Evolutionary conservation across 2,797 vertebrate species (phyloP).

Genomic region (Chelmon rostratus): DNA sequence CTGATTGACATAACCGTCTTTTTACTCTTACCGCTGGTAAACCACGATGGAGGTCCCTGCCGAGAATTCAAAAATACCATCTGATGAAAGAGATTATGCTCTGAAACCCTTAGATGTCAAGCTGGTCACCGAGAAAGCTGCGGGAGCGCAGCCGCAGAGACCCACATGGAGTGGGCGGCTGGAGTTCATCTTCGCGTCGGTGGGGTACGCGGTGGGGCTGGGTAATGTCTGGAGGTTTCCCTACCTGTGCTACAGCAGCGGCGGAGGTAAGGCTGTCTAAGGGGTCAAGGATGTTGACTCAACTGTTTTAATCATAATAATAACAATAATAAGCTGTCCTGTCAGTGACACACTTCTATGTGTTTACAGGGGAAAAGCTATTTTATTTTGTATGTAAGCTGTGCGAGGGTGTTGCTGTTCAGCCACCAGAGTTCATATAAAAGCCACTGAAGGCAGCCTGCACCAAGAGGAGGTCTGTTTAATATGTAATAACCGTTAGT

Average conservation of each 20-base stretch:
- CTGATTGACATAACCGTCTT: not conserved
- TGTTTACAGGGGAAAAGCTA: not conserved
- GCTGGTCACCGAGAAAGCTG: not conserved
- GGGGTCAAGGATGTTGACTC: not conserved
- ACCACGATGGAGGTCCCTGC: conserved; percentile 62
- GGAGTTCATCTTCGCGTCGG: conserved; percentile 84
- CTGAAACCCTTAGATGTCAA: conserved; percentile 13
- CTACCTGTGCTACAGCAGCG: conserved; percentile 86
- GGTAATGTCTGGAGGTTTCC: conserved; percentile 88
- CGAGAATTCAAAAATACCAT: conserved; percentile 5
- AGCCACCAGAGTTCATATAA: not conserved
- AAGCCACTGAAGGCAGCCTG: not conserved
- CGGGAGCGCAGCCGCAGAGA: conserved; percentile 51
- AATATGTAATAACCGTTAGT: not conserved
- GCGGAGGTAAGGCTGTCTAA: conserved; percentile 78
- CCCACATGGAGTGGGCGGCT: conserved; percentile 81
- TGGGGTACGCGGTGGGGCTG: conserved; percentile 85
- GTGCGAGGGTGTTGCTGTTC: not conserved
- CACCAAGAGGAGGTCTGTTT: not conserved
- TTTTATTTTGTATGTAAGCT: not conserved
- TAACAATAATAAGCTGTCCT: too few relatives aligned
- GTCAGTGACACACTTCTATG: too few relatives aligned
- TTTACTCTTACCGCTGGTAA: not conserved
- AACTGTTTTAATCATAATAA: too few relatives aligned
- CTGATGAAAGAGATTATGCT: conserved; percentile 23